Conservation (phyloP, 2,113 vertebrate species). For the Garra rufa region DNA sequence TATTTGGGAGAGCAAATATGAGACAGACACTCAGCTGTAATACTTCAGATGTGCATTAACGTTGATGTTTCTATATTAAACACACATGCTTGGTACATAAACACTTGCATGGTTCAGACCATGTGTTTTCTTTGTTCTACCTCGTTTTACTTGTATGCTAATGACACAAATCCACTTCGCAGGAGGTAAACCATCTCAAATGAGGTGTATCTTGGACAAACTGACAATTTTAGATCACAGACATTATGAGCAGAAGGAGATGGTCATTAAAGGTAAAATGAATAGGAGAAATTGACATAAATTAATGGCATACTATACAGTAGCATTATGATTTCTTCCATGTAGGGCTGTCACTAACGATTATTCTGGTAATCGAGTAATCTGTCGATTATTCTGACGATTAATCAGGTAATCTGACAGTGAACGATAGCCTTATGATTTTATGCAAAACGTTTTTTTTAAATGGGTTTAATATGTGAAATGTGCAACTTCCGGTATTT, state of each 20-base stretch:
- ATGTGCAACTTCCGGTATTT: too few species aligned
- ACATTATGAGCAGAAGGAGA: background rate
- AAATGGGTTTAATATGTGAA: too few species aligned
- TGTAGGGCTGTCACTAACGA: too few species aligned
- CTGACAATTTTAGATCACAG: slow-evolving; percentile 44
- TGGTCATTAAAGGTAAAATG: background rate
- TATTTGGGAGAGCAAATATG: slow-evolving; percentile 12
- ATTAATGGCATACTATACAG: too few species aligned
- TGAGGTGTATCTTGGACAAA: slow-evolving; percentile 59
- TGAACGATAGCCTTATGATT: too few species aligned
- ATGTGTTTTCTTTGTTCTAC: slow-evolving; percentile 38
- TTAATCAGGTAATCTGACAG: too few species aligned
- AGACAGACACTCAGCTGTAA: background rate
- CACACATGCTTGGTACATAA: background rate
- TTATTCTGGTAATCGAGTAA: too few species aligned
- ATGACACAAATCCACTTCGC: slow-evolving; percentile 32
- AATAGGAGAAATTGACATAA: background rate
- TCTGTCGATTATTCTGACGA: too few species aligned
- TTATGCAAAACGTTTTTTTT: too few species aligned
- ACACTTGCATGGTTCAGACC: background rate
- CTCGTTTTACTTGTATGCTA: background rate
- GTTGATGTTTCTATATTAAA: background rate
- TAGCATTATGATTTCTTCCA: too few species aligned
- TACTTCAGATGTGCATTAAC: background rate
- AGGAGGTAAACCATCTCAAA: slow-evolving; percentile 54